Percentiles rank a stretch among this genome's conserved stretches.
Conservation (phyloP, 2,113 vertebrate species). For the Pomatorhinus ruficollis region DNA sequence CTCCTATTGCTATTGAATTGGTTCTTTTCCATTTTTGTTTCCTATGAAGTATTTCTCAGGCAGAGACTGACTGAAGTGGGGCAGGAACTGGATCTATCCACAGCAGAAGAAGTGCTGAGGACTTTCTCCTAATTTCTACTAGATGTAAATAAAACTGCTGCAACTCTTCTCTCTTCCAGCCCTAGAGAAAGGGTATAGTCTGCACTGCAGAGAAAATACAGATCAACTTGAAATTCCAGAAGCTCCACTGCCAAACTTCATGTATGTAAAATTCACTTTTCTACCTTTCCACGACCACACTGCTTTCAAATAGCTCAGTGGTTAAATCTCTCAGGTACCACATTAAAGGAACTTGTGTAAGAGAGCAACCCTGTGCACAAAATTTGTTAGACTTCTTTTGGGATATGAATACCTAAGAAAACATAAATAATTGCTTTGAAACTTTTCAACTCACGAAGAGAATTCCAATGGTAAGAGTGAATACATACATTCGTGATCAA, state of each 20-base stretch:
- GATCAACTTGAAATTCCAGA: background rate
- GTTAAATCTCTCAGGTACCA: background rate
- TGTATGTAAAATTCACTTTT: background rate
- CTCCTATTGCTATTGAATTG: background rate
- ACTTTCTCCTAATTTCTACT: background rate
- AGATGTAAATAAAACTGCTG: background rate
- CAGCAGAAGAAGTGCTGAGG: background rate
- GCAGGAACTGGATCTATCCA: background rate
- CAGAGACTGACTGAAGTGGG: background rate
- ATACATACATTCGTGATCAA: background rate
- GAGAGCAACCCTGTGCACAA: background rate
- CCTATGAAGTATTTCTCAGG: background rate
- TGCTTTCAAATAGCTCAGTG: background rate
- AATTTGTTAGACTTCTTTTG: background rate
- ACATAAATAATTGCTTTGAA: background rate
- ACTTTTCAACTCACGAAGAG: background rate
- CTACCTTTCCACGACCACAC: rapidly evolving
- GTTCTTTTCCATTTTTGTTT: background rate
- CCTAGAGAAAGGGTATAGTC: background rate
- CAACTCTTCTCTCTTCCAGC: background rate
- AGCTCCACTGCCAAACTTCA: background rate
- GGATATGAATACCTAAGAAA: background rate
- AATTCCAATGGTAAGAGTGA: background rate
- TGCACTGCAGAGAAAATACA: background rate
- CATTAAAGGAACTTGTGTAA: background rate